phyloP scores from a whole-genome alignment of 2,888 invertebrate species.

The Stomorhina lunata region DNA sequence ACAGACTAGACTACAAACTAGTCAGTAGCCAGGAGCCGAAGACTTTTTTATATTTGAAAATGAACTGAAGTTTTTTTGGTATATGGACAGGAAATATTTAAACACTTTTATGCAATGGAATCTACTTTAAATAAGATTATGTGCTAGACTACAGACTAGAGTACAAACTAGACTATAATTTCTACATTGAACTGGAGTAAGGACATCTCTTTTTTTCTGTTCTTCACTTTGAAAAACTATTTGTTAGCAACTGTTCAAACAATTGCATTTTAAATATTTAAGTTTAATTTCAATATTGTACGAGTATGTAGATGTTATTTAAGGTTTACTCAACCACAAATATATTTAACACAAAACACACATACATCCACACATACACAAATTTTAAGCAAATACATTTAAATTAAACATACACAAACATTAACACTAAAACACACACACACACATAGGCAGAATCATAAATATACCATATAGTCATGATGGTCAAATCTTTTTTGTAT shows the following conservation, averaged over 20 bases:
- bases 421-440: background rate
- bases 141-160: no score
- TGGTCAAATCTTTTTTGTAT: background rate
- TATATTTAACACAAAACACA: conserved; percentile 47
- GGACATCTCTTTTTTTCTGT: no score
- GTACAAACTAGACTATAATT: no score
- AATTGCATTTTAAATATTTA: background rate
- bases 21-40: no score
- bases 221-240: background rate
- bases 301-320: no score
- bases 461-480: conserved; percentile 5
- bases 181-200: no score
- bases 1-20: no score
- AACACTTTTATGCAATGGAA: no score
- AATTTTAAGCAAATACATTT: background rate
- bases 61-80: no score
- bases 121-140: no score
- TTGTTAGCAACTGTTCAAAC: background rate
- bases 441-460: background rate
- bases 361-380: background rate
- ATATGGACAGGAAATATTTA: no score
- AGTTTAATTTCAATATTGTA: background rate
- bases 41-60: no score
- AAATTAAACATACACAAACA: background rate
- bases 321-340: conserved; percentile 56